Evolutionary conservation across 2,888 invertebrate genomes (phyloP).

Genomic region (Tiliacea citrago): DNA sequence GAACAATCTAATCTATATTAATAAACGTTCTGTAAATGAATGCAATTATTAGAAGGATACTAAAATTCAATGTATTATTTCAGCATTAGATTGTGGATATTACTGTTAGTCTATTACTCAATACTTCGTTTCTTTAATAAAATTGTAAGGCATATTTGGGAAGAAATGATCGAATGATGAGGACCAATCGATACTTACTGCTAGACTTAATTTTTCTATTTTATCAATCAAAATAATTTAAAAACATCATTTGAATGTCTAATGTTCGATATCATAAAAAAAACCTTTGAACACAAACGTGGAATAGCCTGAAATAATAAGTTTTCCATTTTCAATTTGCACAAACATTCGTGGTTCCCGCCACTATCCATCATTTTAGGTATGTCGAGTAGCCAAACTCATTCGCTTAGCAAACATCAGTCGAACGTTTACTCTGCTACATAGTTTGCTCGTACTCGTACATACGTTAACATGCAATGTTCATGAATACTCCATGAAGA

Average conservation of each 20-base stretch:
- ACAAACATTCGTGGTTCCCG: slow-evolving; percentile 22
- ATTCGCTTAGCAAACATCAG: slow-evolving; percentile 61
- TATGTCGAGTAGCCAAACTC: slow-evolving; percentile 54
- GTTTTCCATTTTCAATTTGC: slow-evolving; percentile 17
- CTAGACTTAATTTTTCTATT: too few relatives aligned
- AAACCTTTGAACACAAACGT: neutral
- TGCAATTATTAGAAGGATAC: slow-evolving; percentile 9
- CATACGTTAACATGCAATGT: slow-evolving; percentile 52
- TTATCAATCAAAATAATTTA: neutral
- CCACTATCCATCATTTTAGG: slow-evolving; percentile 28
- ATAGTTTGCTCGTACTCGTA: slow-evolving; percentile 25
- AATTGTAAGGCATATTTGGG: too few relatives aligned
- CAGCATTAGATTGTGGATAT: neutral
- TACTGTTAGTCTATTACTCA: neutral
- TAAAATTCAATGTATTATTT: neutral
- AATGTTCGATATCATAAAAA: neutral
- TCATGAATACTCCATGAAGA: slow-evolving; percentile 52
- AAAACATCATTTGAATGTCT: slow-evolving; percentile 8
- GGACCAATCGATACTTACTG: too few relatives aligned
- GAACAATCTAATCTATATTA: slow-evolving; percentile 1
- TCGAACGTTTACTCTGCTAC: slow-evolving; percentile 32
- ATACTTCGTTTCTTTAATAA: neutral
- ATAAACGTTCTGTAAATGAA: slow-evolving; percentile 12
- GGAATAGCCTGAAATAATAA: slow-evolving; percentile 1
- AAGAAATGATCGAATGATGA: too few relatives aligned